phyloP scores from a whole-genome alignment of 2,113 vertebrate species.

The Nycticebus coucang region DNA sequence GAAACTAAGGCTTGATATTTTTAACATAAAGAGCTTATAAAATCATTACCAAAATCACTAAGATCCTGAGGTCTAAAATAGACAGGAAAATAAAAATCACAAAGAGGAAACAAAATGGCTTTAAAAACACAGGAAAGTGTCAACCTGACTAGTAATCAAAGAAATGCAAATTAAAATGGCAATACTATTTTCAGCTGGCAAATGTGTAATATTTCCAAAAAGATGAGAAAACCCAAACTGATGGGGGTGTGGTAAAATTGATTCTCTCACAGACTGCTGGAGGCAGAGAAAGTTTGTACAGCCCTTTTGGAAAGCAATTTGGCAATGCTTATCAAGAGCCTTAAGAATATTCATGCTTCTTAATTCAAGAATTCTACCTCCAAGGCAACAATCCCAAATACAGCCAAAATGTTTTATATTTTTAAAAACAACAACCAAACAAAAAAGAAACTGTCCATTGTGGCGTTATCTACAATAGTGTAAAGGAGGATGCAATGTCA shows the following conservation, averaged over 20 bases:
- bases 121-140: constrained; percentile 44
- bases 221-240: background rate
- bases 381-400: background rate
- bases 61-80: constrained; percentile 47
- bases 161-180: constrained; percentile 57
- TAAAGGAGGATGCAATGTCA: background rate
- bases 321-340: constrained; percentile 10
- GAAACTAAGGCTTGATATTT: constrained; percentile 30
- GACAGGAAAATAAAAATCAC: constrained; percentile 56
- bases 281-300: background rate
- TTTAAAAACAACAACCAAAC: background rate
- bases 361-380: background rate
- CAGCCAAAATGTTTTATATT: background rate
- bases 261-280: background rate
- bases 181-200: constrained; percentile 44
- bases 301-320: constrained; percentile 47
- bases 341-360: constrained; percentile 51
- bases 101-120: constrained; percentile 39
- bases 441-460: background rate
- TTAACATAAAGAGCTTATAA: constrained; percentile 52
- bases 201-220: constrained; percentile 48
- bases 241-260: background rate
- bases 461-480: background rate
- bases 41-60: constrained; percentile 45
- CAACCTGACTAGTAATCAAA: constrained; percentile 65